phyloP scores from a whole-genome alignment of 2,888 invertebrate species.

The Arctia plantaginis region DNA sequence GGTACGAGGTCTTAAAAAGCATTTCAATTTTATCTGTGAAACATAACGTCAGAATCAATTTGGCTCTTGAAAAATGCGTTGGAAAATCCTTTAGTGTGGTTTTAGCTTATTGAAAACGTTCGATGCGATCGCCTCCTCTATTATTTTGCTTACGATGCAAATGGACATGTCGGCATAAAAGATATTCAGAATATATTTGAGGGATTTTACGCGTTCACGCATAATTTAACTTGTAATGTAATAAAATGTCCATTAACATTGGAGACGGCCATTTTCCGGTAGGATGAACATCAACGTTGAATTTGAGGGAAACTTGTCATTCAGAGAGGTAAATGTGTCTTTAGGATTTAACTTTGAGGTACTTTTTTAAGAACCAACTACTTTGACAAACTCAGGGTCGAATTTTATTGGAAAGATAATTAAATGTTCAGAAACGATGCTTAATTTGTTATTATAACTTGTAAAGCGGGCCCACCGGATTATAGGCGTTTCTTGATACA shows the following conservation, averaged over 20 bases:
- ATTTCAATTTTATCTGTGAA: constrained; percentile 37
- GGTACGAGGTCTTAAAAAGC: constrained; percentile 29
- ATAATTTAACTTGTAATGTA: constrained; percentile 82
- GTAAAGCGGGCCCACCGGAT: not conserved
- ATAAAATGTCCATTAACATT: constrained; percentile 85
- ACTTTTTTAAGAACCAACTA: not conserved
- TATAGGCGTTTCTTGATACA: not conserved
- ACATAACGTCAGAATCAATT: constrained; percentile 43
- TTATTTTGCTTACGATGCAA: constrained; percentile 49
- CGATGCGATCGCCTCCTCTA: constrained; percentile 42
- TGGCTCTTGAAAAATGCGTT: constrained; percentile 39
- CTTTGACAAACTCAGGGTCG: not conserved
- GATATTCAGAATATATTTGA: constrained; percentile 62
- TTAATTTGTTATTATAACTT: not conserved
- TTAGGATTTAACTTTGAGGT: constrained; percentile 44
- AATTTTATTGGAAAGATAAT: not conserved
- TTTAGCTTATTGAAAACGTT: constrained; percentile 53
- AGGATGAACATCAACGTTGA: constrained; percentile 70
- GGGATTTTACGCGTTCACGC: constrained; percentile 76
- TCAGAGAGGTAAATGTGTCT: constrained; percentile 61
- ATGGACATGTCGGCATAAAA: constrained; percentile 58
- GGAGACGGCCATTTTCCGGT: constrained; percentile 81
- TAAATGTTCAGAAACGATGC: not conserved
- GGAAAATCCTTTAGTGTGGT: constrained; percentile 48
- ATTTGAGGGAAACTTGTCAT: constrained; percentile 67